Conservation (phyloP, 1,140 invertebrate species). For the Scylla paramamosain region DNA sequence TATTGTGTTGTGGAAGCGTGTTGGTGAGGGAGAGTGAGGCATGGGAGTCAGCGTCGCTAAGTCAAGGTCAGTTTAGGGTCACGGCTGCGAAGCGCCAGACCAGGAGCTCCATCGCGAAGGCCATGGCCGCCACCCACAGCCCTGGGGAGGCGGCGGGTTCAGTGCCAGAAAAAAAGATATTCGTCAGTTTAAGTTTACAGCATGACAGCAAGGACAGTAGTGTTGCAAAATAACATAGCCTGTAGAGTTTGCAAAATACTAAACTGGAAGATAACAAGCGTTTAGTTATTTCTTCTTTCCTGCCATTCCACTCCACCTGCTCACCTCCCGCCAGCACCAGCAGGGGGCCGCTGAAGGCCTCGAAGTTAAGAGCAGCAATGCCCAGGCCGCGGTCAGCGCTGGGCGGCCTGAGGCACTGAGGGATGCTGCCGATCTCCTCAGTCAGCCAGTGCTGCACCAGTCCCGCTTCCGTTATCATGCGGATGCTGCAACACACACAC, state of each 20-base stretch:
- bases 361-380: constrained; percentile 50
- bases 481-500: constrained; percentile 7
- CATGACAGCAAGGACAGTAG: background rate
- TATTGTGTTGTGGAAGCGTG: too few species aligned
- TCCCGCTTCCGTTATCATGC: constrained; percentile 33
- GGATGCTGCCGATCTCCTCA: constrained; percentile 35
- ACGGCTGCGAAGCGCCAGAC: background rate
- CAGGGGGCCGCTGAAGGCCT: constrained; percentile 23
- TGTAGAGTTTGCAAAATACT: background rate
- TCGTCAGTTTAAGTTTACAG: background rate
- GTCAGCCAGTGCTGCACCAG: constrained; percentile 40
- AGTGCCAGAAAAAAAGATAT: background rate
- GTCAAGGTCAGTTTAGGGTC: background rate
- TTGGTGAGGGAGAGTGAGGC: background rate
- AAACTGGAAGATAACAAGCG: too few species aligned
- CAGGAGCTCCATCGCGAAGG: background rate
- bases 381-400: background rate
- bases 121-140: background rate
- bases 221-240: background rate
- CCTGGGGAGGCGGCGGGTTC: background rate
- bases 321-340: constrained; percentile 47
- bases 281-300: too few species aligned
- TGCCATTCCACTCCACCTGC: background rate
- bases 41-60: background rate
- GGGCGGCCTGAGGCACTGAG: constrained; percentile 49